phyloP scores from a whole-genome alignment of 2,797 vertebrate species.

The Myotis vivesi region DNA sequence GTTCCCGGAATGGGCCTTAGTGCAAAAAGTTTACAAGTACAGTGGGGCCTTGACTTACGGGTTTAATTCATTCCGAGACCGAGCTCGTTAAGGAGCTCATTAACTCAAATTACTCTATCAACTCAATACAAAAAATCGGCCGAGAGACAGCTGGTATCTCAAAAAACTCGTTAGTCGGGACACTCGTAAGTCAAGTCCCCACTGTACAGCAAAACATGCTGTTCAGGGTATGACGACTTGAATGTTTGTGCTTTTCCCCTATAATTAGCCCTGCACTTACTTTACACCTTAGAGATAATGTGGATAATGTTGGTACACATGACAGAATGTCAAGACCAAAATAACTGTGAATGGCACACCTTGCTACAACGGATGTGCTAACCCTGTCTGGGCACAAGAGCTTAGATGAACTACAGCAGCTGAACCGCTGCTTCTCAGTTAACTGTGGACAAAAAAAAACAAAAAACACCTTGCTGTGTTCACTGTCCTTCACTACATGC shows the following conservation, averaged over 20 bases:
- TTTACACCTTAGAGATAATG: conserved; percentile 74
- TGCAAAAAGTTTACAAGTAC: conserved; percentile 79
- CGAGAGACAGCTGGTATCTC: too few species aligned
- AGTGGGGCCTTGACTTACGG: too few species aligned
- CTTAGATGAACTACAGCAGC: background rate
- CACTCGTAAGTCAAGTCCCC: too few species aligned
- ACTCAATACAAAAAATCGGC: too few species aligned
- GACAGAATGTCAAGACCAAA: conserved; percentile 83
- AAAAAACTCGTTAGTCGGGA: too few species aligned
- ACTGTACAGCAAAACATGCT: conserved; percentile 72
- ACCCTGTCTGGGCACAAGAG: background rate
- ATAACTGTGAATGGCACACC: conserved; percentile 84
- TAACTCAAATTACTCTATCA: too few species aligned
- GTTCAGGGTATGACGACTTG: conserved; percentile 86
- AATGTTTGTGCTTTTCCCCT: conserved; percentile 81
- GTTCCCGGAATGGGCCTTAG: conserved; percentile 71
- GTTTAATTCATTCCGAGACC: too few species aligned
- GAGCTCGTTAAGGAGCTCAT: too few species aligned
- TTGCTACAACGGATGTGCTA: conserved; percentile 24
- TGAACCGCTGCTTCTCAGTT: background rate
- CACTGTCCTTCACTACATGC: background rate
- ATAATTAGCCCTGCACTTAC: conserved; percentile 83
- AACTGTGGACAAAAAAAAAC: background rate
- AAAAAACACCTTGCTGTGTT: background rate
- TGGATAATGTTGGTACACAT: conserved; percentile 81